phyloP scores from a whole-genome alignment of 2,797 vertebrate species.

The Limosa lapponica region DNA sequence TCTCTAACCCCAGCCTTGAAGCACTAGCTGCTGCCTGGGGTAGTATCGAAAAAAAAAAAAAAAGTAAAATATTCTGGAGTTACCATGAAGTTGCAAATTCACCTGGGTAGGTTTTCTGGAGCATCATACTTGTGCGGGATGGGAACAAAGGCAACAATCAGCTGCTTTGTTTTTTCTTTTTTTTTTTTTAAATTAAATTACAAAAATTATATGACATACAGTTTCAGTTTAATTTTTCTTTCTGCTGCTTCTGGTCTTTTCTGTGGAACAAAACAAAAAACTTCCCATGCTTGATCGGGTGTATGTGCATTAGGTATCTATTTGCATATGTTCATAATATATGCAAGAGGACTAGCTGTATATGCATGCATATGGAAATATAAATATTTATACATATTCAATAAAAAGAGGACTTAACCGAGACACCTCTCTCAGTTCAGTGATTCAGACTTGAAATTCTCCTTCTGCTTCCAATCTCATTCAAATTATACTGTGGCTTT shows the following conservation, averaged over 20 bases:
- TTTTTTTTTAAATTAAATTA: not conserved
- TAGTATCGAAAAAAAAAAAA: no score
- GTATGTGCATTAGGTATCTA: constrained; percentile 12
- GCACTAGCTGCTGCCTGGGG: not conserved
- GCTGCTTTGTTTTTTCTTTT: not conserved
- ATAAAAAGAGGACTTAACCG: constrained; percentile 18
- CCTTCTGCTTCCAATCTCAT: not conserved
- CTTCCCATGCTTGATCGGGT: not conserved
- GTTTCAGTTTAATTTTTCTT: not conserved
- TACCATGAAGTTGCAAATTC: not conserved
- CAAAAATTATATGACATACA: not conserved
- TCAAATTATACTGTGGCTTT: not conserved
- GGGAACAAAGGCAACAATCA: not conserved
- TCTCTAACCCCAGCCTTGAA: not conserved
- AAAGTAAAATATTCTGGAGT: not conserved
- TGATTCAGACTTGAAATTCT: constrained; percentile 2
- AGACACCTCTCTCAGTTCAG: not conserved
- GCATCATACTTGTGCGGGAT: not conserved
- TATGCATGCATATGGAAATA: constrained; percentile 46
- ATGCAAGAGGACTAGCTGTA: constrained; percentile 32
- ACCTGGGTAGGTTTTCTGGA: not conserved
- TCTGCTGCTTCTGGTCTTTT: not conserved
- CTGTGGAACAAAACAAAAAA: not conserved
- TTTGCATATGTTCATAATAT: not conserved
- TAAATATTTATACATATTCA: constrained; percentile 54